Conservation (phyloP, 2,113 vertebrate genomes). For the Rhadina sibilatrix region DNA sequence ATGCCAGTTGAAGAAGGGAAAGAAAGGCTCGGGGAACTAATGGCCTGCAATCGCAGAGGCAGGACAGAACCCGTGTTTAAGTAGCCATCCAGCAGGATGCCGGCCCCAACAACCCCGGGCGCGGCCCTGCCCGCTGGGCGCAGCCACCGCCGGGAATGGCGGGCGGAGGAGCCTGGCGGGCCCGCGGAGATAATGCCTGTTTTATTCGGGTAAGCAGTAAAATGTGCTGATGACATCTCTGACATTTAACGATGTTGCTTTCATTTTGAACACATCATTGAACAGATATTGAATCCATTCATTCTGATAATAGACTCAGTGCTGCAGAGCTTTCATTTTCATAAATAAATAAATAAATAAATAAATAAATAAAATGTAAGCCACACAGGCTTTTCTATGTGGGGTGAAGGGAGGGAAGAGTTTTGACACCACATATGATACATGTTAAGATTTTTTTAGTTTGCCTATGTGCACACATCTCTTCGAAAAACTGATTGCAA, state of each 20-base stretch:
- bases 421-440: not conserved
- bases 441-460: constrained; percentile 25
- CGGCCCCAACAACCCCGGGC: fast-evolving
- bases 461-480: not conserved
- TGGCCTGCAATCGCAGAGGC: not conserved
- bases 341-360: constrained; percentile 71
- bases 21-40: not conserved
- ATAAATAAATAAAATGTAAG: not conserved
- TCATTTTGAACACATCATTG: constrained; percentile 89
- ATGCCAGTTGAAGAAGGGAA: not conserved
- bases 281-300: constrained; percentile 90
- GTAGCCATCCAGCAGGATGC: not conserved
- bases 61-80: not conserved
- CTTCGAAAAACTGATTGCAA: constrained; percentile 53
- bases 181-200: constrained; percentile 74
- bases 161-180: not conserved
- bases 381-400: not conserved
- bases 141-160: not conserved
- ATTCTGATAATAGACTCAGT: constrained; percentile 83
- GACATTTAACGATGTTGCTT: constrained; percentile 87
- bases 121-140: not conserved
- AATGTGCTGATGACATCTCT: constrained; percentile 83
- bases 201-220: constrained; percentile 74
- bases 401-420: not conserved
- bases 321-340: constrained; percentile 71